Percentiles rank a stretch among this genome's conserved stretches.
These are phyloP conservation scores for Heliothis peltigera DNA, from an alignment of 2,888 invertebrate species.

Conservation along the genomic window DNA sequence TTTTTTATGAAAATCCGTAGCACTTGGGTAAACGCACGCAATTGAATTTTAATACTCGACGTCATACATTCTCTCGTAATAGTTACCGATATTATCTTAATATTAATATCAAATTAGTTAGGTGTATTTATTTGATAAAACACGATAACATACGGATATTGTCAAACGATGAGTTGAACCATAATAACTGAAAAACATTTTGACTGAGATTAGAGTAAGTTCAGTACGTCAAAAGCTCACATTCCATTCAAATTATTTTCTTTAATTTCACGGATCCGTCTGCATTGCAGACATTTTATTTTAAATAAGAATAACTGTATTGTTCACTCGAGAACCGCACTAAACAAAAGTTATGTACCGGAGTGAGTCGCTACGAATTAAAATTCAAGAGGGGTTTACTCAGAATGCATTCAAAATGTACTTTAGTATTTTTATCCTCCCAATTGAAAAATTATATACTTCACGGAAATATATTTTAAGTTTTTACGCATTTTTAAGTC, in stretches of 20 bases:
- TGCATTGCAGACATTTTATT: constrained; percentile 75
- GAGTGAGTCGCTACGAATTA: constrained; percentile 42
- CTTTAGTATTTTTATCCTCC: constrained; percentile 9
- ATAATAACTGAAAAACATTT: too few relatives aligned
- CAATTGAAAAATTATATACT: constrained; percentile 15
- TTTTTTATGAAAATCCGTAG: constrained; percentile 57
- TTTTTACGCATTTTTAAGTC: constrained; percentile 24
- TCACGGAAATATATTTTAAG: constrained; percentile 26
- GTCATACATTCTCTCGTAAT: constrained; percentile 15
- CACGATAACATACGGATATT: too few relatives aligned
- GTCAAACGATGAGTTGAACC: too few relatives aligned
- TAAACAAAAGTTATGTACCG: constrained; percentile 55
- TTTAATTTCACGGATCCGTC: constrained; percentile 66
- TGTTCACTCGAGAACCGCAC: constrained; percentile 62
- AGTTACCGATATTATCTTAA: constrained; percentile 18
- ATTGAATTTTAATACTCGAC: constrained; percentile 44
- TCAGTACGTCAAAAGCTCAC: constrained; percentile 61
- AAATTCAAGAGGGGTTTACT: constrained; percentile 47
- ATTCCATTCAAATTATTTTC: constrained; percentile 69
- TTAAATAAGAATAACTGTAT: constrained; percentile 70
- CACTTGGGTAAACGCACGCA: constrained; percentile 45
- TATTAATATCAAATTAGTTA: constrained; percentile 2
- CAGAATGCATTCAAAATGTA: constrained; percentile 29
- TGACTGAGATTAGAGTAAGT: constrained; percentile 10
- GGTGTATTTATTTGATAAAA: neutral